Conservation (phyloP, 2,113 vertebrate species). For the Rousettus leschenaultii region DNA sequence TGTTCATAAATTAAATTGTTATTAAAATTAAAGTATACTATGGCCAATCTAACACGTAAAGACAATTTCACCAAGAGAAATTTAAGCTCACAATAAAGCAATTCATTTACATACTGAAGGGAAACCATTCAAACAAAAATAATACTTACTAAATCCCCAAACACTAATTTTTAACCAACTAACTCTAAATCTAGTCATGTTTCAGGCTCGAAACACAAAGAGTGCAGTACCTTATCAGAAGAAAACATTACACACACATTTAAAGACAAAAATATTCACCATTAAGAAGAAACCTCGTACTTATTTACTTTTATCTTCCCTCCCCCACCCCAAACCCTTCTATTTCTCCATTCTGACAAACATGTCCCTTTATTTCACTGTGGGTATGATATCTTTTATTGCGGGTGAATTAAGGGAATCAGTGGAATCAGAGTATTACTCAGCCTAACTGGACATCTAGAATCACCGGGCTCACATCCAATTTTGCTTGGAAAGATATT, state of each 20-base stretch:
- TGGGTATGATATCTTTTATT: background rate
- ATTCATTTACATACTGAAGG: background rate
- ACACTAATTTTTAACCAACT: background rate
- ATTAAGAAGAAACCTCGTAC: background rate
- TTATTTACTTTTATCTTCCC: background rate
- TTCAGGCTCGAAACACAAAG: background rate
- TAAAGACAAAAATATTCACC: background rate
- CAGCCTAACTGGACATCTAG: background rate
- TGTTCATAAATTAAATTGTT: conserved; percentile 28
- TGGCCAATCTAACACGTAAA: background rate
- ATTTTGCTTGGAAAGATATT: background rate
- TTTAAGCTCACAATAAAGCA: background rate
- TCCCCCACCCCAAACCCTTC: background rate
- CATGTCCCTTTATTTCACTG: background rate
- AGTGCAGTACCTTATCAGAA: background rate
- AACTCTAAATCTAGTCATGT: background rate
- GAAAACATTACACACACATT: background rate
- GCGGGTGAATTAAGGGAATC: background rate
- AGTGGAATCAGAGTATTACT: background rate
- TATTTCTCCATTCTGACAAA: background rate
- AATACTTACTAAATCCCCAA: conserved; percentile 12
- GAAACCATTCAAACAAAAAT: background rate
- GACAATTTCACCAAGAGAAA: conserved; percentile 40
- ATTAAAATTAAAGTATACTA: background rate
- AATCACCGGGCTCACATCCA: background rate